Percentiles rank a stretch among this genome's conserved stretches.
Evolutionary conservation across 2,797 vertebrate genomes (phyloP).

Genomic region (Aphelocoma californica): DNA sequence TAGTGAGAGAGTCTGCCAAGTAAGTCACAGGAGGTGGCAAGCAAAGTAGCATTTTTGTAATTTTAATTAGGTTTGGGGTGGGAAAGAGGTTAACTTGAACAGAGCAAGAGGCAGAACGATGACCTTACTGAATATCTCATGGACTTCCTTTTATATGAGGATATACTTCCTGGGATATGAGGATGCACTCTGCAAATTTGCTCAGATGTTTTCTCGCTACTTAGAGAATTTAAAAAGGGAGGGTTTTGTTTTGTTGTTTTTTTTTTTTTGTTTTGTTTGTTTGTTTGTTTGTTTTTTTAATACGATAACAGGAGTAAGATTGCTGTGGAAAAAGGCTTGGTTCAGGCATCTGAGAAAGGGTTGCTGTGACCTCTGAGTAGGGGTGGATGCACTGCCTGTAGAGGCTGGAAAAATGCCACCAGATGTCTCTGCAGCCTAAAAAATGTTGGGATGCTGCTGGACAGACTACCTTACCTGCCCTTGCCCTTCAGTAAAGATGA

Average conservation of each 20-base stretch:
- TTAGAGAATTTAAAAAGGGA: background rate
- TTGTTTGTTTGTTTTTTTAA: too few relatives aligned
- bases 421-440: conserved; percentile 73
- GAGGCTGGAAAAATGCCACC: conserved; percentile 61
- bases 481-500: background rate
- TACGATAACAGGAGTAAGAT: background rate
- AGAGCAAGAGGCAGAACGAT: background rate
- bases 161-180: background rate
- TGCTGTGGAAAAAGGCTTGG: background rate
- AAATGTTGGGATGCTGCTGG: background rate
- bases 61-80: conserved; percentile 22
- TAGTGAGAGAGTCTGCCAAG: conserved; percentile 1
- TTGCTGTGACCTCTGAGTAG: background rate
- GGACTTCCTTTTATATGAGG: background rate
- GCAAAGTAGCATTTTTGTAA: background rate
- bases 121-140: background rate
- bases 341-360: background rate
- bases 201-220: background rate
- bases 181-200: background rate
- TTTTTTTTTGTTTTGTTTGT: too few relatives aligned
- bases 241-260: too few relatives aligned
- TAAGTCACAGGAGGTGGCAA: background rate
- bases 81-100: background rate
- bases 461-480: background rate
- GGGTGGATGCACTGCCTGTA: background rate